Conservation (phyloP, 2,113 vertebrate genomes). For the Periophthalmodon schlosseri region DNA sequence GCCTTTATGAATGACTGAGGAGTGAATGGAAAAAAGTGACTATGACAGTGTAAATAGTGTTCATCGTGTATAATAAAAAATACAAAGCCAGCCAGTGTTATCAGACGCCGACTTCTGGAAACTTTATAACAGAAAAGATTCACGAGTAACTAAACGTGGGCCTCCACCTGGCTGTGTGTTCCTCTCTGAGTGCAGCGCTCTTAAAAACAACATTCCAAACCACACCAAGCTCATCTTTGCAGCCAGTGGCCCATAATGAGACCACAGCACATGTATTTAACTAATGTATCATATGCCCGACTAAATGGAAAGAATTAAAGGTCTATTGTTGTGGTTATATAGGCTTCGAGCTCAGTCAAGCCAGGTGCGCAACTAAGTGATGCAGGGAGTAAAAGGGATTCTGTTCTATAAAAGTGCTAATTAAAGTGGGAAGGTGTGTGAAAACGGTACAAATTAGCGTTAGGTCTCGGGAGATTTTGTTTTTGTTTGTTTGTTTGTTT, state of each 20-base stretch:
- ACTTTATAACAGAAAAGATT: background rate
- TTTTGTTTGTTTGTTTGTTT: background rate
- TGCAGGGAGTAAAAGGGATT: background rate
- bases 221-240: background rate
- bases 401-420: slow-evolving; percentile 42
- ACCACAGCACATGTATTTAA: slow-evolving; percentile 20
- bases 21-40: background rate
- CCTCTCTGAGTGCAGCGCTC: background rate
- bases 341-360: slow-evolving; percentile 11
- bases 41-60: background rate
- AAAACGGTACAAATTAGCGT: slow-evolving; percentile 65
- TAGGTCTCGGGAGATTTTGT: slow-evolving; percentile 38
- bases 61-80: background rate
- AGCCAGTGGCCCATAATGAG: background rate
- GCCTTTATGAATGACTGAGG: no score
- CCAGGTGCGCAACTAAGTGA: slow-evolving; percentile 33
- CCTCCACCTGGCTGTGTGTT: slow-evolving; percentile 7
- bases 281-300: slow-evolving; percentile 17
- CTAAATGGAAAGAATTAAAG: slow-evolving; percentile 20
- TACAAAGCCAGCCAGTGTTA: background rate
- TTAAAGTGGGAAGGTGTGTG: slow-evolving; percentile 65
- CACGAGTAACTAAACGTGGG: slow-evolving; percentile 18
- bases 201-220: background rate
- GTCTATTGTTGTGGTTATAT: slow-evolving; percentile 16
- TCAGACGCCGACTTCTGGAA: background rate